Percentiles rank a stretch among this genome's conserved stretches.
Evolutionary conservation across 2,797 vertebrate genomes (phyloP).

Genomic region (Leptatherina wallacei): DNA sequence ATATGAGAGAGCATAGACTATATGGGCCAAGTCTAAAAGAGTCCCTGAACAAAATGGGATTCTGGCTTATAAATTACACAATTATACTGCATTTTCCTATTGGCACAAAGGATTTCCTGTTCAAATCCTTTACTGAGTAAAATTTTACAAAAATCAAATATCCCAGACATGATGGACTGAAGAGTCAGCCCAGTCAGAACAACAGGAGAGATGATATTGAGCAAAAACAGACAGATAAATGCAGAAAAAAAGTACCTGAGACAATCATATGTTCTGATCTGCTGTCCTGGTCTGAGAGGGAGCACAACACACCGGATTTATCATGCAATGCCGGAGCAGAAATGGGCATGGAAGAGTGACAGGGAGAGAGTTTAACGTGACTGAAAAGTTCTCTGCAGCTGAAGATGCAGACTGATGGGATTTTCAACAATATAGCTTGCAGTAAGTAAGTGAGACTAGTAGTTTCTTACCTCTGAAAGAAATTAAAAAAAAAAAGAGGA

Average conservation of each 20-base stretch:
- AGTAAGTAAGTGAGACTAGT: slow-evolving; percentile 10
- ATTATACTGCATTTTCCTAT: not conserved
- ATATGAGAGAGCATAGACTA: not conserved
- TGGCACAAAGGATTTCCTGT: not conserved
- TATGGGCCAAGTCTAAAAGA: not conserved
- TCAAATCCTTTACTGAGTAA: not conserved
- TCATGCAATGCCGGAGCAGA: slow-evolving; percentile 2
- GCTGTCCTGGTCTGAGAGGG: not conserved
- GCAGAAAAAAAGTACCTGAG: slow-evolving; percentile 7
- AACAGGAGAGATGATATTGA: slow-evolving; percentile 13
- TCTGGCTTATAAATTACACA: not conserved
- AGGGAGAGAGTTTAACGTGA: not conserved
- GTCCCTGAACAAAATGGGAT: not conserved
- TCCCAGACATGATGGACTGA: not conserved
- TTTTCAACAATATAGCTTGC: slow-evolving; percentile 3
- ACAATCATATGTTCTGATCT: not conserved
- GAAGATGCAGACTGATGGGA: not conserved
- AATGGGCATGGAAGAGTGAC: not conserved
- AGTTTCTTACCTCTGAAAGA: slow-evolving; percentile 1
- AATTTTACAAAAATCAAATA: not conserved
- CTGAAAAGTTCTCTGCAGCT: not conserved
- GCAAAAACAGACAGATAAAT: slow-evolving; percentile 35
- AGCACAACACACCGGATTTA: not conserved
- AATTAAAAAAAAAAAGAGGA: too few species aligned
- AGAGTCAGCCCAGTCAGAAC: slow-evolving; percentile 7